Conservation (phyloP, 1,140 invertebrate genomes). For the Lordiphosa collinella region DNA sequence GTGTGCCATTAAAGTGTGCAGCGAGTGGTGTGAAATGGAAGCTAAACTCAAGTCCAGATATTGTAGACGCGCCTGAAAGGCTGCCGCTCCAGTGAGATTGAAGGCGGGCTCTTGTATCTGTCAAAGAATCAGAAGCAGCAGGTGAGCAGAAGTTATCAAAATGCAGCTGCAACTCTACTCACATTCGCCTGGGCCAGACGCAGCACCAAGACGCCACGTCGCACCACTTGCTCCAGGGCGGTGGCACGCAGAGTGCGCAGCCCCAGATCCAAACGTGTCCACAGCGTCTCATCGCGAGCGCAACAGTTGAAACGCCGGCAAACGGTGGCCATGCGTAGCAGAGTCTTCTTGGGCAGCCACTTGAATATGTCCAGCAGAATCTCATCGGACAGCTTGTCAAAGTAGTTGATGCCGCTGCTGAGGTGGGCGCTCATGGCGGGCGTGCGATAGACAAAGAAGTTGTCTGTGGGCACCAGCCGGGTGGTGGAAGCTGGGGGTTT, state of each 20-base stretch:
- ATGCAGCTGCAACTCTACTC: no score
- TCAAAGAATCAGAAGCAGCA: not conserved
- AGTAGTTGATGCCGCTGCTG: constrained; percentile 80
- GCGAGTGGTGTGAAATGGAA: constrained; percentile 82
- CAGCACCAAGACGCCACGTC: constrained; percentile 86
- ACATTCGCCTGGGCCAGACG: constrained; percentile 89
- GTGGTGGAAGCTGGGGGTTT: constrained; percentile 5
- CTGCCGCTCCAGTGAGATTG: constrained; percentile 16
- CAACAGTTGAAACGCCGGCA: constrained; percentile 86
- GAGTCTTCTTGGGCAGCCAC: constrained; percentile 88
- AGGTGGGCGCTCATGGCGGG: constrained; percentile 47
- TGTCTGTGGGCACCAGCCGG: constrained; percentile 22
- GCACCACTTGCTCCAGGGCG: constrained; percentile 85
- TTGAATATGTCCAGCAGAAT: constrained; percentile 90
- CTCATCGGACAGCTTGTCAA: constrained; percentile 88
- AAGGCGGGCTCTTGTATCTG: constrained; percentile 82
- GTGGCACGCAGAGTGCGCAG: constrained; percentile 84
- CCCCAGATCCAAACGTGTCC: constrained; percentile 90
- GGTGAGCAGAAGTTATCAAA: not conserved
- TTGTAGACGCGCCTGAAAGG: constrained; percentile 81
- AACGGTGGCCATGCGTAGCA: constrained; percentile 86
- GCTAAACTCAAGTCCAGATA: constrained; percentile 93
- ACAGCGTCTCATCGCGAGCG: constrained; percentile 89
- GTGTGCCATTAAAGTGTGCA: constrained; percentile 84
- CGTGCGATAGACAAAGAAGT: constrained; percentile 66